Evolutionary conservation across 2,113 vertebrate species (phyloP).

Genomic region (Pavo muticus): DNA sequence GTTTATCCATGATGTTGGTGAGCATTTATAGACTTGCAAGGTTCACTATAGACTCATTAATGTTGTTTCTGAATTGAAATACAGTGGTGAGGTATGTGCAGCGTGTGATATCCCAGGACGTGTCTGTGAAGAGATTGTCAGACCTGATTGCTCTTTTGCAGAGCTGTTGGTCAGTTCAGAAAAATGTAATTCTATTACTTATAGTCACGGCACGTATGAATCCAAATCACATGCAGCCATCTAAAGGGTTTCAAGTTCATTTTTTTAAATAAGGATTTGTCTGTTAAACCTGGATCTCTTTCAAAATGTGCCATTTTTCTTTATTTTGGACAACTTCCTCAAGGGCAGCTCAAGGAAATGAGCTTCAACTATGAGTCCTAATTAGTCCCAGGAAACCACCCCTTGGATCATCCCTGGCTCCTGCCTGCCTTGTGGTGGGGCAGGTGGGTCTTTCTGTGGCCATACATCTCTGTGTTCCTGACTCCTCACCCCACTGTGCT

Average conservation of each 20-base stretch:
- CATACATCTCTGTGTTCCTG: not conserved
- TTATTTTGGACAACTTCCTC: not conserved
- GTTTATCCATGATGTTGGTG: conserved; percentile 98
- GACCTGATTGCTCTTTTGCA: not conserved
- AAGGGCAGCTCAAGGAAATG: not conserved
- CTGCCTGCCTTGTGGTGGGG: not conserved
- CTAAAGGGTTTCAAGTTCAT: not conserved
- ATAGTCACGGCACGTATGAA: rapidly evolving
- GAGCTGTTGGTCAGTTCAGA: not conserved
- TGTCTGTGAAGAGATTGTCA: not conserved
- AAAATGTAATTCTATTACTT: not conserved
- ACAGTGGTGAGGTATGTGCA: not conserved
- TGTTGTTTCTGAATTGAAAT: not conserved
- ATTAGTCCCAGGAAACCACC: not conserved
- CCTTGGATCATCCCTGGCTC: not conserved
- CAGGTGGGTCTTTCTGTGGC: not conserved
- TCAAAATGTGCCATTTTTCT: not conserved
- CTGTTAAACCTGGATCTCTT: not conserved
- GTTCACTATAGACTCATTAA: not conserved
- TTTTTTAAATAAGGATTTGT: not conserved
- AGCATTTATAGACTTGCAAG: conserved; percentile 47
- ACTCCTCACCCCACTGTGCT: not conserved
- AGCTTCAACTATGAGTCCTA: not conserved
- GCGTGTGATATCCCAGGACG: not conserved
- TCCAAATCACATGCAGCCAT: not conserved